Evolutionary conservation across 2,797 vertebrate species (phyloP), one percentile per base, ranked within the genome.

Genomic region (Oreochromis grahami): DNA sequence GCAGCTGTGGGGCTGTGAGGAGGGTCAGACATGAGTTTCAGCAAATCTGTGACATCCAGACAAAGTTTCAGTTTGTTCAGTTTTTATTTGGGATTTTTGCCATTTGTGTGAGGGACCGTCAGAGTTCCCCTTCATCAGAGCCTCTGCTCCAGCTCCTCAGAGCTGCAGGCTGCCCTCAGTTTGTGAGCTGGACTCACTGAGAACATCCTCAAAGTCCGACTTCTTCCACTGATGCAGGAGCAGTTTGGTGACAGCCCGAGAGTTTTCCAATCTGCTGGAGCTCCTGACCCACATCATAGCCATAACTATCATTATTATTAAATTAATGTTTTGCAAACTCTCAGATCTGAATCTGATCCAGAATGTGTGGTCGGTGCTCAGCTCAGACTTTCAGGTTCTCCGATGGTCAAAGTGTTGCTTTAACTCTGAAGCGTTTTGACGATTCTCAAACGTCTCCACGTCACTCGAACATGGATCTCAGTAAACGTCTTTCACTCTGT

Each of bases 391-490:
- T 68, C 21, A 43, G 19, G 34, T 24, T 17, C 45, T 17, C 7
- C 19, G 7, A 2, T 8, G 41, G 5, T 43, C 41, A 43, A 43
- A 43, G 17, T 50, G 48, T n/a, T 50, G 17, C 48, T 50, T 8
- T 2, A 50, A 19, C 8, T 50, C 48, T 17, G 15, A 50, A 8
- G 7, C 5, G 3, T 17, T 17, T 68, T 26, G n/a, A 43, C 5
- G 2, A 43, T 24, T 43, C 12, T 1, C 6, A 68, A 68, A 24
- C 36, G 7, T 19, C 17, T 50, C 45, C 7, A 17, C 2, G 6
- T 1, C 38, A 43, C 6, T 68, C 3, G 8, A 68, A 43, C 1
- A 0, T 8, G 0, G 36, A 26, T 9, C 12, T 65, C 36, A 1
- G n/a, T 24, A 41, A 65, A 65, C 5, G 7, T 65, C 60, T 38